Base-by-base conservation (phyloP, 2,888 invertebrate genomes). In the Lasioglossum marginatum region DNA sequence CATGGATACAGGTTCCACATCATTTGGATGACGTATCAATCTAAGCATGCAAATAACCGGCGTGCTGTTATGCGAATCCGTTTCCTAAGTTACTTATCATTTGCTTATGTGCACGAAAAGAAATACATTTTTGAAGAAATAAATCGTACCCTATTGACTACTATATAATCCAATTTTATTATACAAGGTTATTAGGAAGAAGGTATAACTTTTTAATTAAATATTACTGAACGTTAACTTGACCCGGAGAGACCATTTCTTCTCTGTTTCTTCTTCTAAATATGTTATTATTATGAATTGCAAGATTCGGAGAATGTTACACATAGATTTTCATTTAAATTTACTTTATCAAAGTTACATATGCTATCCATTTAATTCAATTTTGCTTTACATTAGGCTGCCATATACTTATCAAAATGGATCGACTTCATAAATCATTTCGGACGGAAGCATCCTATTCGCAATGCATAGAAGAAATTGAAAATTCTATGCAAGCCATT, bases 1-100 rank as follows among this genome's bases (percentile, higher is more conserved):
- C 70, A 81, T 72, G 34, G 40, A 77, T n/a, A 79, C 40, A 81
- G 45, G 73, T 81, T 88, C 78, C 88, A 74, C 81, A 87, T 80
- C 63, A 77, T 77, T 45, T 23, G 60, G 31, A 45, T 86, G 82
- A 84, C 79, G 78, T 82, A 82, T 77, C 71, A 76, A 60, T 40
- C n/a, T 12, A n/a, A 70, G 14, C 70, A 40, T 70, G 70, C 70
- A 37, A 40, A 70, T 40, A 12, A 37, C 70, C 70, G 70, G 70
- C 40, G 14, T 70, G 23, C 68, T 34, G 37, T 68, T 68, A 37
- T 68, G 23, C 37, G 40, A 70, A n/a, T 70, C 68, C 37, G 37
- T 68, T 68, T 34, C 68, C 68, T 68, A 68, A 68, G 63, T 63
- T 63, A 68, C 37, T 37, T 68, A 68, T 63, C 63, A 19, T 31